Evolutionary conservation across 1,140 invertebrate species (phyloP).

Genomic region (Drosophila subobscura): DNA sequence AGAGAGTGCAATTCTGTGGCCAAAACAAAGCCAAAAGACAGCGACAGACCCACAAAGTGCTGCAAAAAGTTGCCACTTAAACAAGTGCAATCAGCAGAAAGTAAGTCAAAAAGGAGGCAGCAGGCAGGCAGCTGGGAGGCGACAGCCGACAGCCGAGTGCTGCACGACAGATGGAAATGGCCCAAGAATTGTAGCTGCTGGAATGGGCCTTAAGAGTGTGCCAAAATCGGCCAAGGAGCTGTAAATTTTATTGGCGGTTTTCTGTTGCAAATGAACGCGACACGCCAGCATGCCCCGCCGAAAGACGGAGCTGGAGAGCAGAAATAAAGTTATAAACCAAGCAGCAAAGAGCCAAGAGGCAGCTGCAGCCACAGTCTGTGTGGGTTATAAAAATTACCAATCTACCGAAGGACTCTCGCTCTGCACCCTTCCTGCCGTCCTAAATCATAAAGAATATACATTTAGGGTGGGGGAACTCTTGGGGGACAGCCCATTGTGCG

Average conservation of each 20-base stretch:
- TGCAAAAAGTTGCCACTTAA: conserved; percentile 68
- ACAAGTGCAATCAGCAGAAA: conserved; percentile 74
- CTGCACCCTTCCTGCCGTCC: background rate
- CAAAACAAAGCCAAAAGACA: conserved; percentile 23
- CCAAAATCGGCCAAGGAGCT: conserved; percentile 72
- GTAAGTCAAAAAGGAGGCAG: conserved; percentile 59
- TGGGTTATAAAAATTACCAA: conserved; percentile 64
- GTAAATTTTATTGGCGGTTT: conserved; percentile 69
- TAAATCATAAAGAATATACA: conserved; percentile 63
- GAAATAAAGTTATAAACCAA: conserved; percentile 76
- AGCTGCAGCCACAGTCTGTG: conserved; percentile 36
- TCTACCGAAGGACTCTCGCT: conserved; percentile 1
- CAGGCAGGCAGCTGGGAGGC: conserved; percentile 8
- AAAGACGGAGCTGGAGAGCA: conserved; percentile 21
- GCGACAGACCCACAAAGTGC: conserved; percentile 28
- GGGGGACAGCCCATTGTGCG: conserved; percentile 41
- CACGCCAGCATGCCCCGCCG: conserved; percentile 50
- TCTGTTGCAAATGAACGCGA: conserved; percentile 74
- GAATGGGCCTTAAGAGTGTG: conserved; percentile 62
- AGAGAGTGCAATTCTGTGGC: conserved; percentile 63
- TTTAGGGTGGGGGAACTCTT: conserved; percentile 5
- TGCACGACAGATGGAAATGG: conserved; percentile 29
- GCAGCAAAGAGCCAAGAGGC: background rate
- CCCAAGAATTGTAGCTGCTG: conserved; percentile 21
- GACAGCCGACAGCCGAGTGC: conserved; percentile 13